phyloP scores from a whole-genome alignment of 2,888 invertebrate species.

The Tenthredo livida region DNA sequence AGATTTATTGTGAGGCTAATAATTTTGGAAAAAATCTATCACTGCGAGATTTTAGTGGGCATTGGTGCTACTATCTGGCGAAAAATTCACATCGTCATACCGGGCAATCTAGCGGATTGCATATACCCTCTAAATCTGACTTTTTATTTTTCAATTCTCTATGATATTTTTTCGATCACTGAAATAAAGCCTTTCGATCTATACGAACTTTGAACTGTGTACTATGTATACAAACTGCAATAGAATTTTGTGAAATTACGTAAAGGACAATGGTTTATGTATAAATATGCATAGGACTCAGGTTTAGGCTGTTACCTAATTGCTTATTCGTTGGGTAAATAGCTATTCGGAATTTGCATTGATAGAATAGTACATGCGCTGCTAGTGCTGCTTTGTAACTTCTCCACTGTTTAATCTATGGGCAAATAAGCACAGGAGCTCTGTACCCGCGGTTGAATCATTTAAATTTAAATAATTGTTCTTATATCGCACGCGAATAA shows the following conservation, averaged over 20 bases:
- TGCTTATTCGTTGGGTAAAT: slow-evolving; percentile 41
- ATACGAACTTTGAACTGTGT: too few species aligned
- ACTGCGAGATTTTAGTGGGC: too few species aligned
- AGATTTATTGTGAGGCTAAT: too few species aligned
- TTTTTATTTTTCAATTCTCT: too few species aligned
- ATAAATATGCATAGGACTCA: slow-evolving; percentile 7
- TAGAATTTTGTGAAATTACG: not conserved
- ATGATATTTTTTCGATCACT: too few species aligned
- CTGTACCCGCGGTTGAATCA: not conserved
- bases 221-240: not conserved
- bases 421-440: not conserved
- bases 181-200: too few species aligned
- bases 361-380: not conserved
- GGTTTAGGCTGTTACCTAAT: slow-evolving; percentile 8
- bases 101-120: too few species aligned
- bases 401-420: not conserved
- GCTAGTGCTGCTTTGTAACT: not conserved
- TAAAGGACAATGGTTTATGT: not conserved
- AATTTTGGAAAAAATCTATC: too few species aligned
- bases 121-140: too few species aligned
- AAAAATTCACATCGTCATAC: too few species aligned
- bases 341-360: slow-evolving; percentile 17
- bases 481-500: not conserved
- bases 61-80: too few species aligned
- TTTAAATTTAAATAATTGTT: not conserved